Conservation (phyloP, 2,113 vertebrate genomes). For the Phalacrocorax aristotelis region DNA sequence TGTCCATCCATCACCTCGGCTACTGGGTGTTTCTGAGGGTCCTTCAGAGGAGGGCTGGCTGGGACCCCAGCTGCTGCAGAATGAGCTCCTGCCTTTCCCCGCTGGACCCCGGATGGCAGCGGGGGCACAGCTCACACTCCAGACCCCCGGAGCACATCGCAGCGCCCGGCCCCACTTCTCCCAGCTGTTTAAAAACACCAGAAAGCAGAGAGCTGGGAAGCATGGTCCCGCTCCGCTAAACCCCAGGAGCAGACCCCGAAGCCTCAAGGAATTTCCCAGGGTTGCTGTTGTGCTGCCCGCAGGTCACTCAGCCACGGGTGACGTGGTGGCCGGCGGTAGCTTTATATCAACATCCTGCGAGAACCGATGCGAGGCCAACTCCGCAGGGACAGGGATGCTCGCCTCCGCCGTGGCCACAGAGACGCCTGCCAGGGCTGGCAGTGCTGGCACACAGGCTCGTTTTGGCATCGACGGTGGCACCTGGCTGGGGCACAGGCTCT, state of each 20-base stretch:
- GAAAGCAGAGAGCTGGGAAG: not conserved
- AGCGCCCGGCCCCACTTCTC: not conserved
- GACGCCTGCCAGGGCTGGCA: fast-evolving
- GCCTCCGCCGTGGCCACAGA: fast-evolving
- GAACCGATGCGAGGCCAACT: not conserved
- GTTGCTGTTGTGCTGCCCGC: not conserved
- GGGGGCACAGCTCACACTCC: not conserved
- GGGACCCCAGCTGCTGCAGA: not conserved
- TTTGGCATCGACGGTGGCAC: fast-evolving
- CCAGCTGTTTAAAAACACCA: not conserved
- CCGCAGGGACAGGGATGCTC: not conserved
- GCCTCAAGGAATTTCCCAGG: not conserved
- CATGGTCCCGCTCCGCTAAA: fast-evolving
- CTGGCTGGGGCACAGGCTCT: not conserved
- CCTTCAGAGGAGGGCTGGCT: not conserved
- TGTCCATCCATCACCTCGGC: not conserved
- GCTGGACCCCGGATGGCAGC: fast-evolving
- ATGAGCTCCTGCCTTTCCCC: not conserved
- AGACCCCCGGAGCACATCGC: fast-evolving
- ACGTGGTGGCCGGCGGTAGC: not conserved
- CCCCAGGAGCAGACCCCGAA: not conserved
- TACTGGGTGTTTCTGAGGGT: not conserved
- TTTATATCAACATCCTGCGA: not conserved
- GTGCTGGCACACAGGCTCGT: fast-evolving
- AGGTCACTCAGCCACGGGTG: fast-evolving